These are phyloP conservation scores for Neoscelio sp. DNA, from an alignment of 2,888 invertebrate species.

Conservation along the genomic window DNA sequence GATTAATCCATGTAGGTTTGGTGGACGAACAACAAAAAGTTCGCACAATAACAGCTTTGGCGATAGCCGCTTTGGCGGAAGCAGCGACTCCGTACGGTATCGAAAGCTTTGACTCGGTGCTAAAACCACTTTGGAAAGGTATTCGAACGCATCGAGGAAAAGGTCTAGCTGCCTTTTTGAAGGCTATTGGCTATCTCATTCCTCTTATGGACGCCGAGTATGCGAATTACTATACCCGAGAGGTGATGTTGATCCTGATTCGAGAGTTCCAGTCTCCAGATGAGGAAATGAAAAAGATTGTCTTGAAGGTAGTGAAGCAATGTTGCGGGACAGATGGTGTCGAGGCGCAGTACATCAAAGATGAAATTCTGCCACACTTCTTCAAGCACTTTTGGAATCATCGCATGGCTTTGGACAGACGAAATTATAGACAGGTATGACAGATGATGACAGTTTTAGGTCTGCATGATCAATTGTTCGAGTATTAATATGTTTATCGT, in stretches of 20 bases:
- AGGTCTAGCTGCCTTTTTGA: slow-evolving; percentile 99
- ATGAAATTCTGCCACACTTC: slow-evolving; percentile 99
- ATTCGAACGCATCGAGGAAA: slow-evolving; percentile 95
- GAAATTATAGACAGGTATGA: slow-evolving; percentile 95
- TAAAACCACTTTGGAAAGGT: slow-evolving; percentile 99
- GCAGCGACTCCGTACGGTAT: slow-evolving; percentile 99
- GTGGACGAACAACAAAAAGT: slow-evolving; percentile 99
- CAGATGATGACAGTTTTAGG: background rate
- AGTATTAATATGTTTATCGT: background rate
- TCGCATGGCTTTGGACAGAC: slow-evolving; percentile 98
- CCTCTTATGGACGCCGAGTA: slow-evolving; percentile 99
- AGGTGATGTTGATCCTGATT: slow-evolving; percentile 99
- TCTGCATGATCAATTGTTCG: background rate
- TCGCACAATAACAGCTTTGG: slow-evolving; percentile 98
- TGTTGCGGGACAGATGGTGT: slow-evolving; percentile 99
- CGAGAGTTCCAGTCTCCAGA: slow-evolving; percentile 99
- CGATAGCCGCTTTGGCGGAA: slow-evolving; percentile 99
- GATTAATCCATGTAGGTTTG: slow-evolving; percentile 85
- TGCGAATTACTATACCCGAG: slow-evolving; percentile 99
- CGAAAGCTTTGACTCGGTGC: slow-evolving; percentile 99
- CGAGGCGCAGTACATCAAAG: slow-evolving; percentile 99
- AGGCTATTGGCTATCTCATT: slow-evolving; percentile 99
- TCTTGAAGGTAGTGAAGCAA: slow-evolving; percentile 99
- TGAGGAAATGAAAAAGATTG: slow-evolving; percentile 99
- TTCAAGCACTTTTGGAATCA: slow-evolving; percentile 99